Evolutionary conservation across 2,888 invertebrate genomes (phyloP).

Genomic region (Drosophila monieri): DNA sequence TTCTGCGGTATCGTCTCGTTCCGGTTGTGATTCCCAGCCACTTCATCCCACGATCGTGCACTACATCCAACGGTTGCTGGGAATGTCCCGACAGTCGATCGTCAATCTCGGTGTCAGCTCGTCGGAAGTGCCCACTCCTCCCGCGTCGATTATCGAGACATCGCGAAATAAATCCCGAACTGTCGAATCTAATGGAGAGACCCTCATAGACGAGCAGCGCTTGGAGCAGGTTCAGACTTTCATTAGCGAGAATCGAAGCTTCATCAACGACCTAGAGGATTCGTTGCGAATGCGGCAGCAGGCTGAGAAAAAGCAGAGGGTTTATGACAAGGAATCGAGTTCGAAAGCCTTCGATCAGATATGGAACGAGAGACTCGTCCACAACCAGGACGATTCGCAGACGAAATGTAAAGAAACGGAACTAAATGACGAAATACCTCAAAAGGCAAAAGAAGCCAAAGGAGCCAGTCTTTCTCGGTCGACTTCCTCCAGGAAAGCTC

Average conservation of each 20-base stretch:
- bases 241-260: conserved; percentile 81
- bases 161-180: conserved; percentile 77
- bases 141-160: conserved; percentile 84
- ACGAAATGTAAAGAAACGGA: not conserved
- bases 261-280: conserved; percentile 80
- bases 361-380: conserved; percentile 69
- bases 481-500: not conserved
- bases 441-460: not conserved
- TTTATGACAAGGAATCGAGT: conserved; percentile 51
- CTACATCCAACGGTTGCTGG: conserved; percentile 85
- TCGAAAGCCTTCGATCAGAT: conserved; percentile 64
- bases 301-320: conserved; percentile 12
- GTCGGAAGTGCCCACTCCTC: conserved; percentile 85
- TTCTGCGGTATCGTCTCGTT: not conserved
- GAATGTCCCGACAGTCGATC: conserved; percentile 85
- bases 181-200: conserved; percentile 30
- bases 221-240: conserved; percentile 78
- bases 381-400: conserved; percentile 2
- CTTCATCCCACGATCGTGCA: conserved; percentile 83
- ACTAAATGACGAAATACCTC: not conserved
- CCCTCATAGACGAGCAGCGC: conserved; percentile 46
- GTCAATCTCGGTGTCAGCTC: conserved; percentile 84
- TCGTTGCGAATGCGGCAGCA: conserved; percentile 61
- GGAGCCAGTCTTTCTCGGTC: not conserved
- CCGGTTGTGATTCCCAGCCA: not conserved